Base-by-base conservation (phyloP, 2,888 invertebrate species). In the Diarsia mendica region DNA sequence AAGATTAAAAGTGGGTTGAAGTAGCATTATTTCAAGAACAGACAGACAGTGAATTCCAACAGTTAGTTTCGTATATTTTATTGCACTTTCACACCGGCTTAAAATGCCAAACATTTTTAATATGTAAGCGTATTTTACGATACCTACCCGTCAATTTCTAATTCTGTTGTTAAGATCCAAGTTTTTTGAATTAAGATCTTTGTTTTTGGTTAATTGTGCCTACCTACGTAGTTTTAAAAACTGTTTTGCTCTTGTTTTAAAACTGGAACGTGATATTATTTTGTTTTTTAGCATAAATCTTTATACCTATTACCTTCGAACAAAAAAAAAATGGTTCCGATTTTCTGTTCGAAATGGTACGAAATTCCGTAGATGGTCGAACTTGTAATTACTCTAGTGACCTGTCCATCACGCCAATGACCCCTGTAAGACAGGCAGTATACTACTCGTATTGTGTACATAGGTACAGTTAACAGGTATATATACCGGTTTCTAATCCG, bases 51-150 rank as follows among this genome's bases (percentile, higher is more conserved):
- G 49, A 72, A 39, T 60, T 79, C 39, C 51, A 68, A 75, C 65
- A 76, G 77, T 69, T 63, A 76, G 61, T 80, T 79, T 77, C 66
- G 61, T 73, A 65, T 51, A 73, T 82, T 84, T 81, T 83, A 81
- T 80, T 77, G 70, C 75, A 85, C 79, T 88, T 87, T 87, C 81
- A 80, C 78, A 79, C 67, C 58, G 64, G 63, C 71, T 77, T 80
- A 80, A 58, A 86, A 78, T 77, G 46, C 71, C 66, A 67, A 65
- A 68, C 65, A 20, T 70, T 60, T 66, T 64, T 28, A 65, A 55
- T 53, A 75, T 67, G 71, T 72, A 67, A 49, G 53, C 58, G 39
- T 20, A 61, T 79, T 67, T 67, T 67, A 84, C 39, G n/a, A 66
- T 55, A 65, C 15, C 11, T 64, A 48, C n/a, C 23, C 48, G 55